These are phyloP conservation scores for Phrixothrix hirtus DNA, from an alignment of 2,888 invertebrate species.

Conservation along the genomic window DNA sequence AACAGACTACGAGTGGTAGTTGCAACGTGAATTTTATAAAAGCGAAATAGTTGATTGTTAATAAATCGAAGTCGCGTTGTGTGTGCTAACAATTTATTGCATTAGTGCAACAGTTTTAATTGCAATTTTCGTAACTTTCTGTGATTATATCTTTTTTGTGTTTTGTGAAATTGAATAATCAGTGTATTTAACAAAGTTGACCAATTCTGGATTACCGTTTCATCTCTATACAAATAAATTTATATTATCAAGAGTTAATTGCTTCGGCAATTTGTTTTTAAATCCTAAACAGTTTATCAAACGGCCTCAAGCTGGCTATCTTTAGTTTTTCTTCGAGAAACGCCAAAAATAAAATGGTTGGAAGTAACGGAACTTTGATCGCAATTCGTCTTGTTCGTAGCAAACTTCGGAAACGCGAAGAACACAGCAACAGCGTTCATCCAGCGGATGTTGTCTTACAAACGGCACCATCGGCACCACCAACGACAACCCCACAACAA, in stretches of 20 bases:
- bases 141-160: neutral
- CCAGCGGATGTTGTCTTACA: constrained; percentile 68
- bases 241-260: neutral
- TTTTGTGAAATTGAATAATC: neutral
- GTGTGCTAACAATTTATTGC: neutral
- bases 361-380: constrained; percentile 83
- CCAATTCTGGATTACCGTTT: too few species aligned
- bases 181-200: neutral
- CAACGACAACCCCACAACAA: constrained; percentile 42
- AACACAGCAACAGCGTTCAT: constrained; percentile 72
- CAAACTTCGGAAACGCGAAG: constrained; percentile 85
- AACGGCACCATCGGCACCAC: constrained; percentile 58
- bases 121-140: too few species aligned
- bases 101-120: neutral
- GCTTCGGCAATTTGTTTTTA: neutral
- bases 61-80: neutral
- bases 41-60: neutral
- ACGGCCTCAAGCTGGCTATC: constrained; percentile 52
- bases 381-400: constrained; percentile 90
- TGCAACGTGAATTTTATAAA: neutral
- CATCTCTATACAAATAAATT: too few species aligned
- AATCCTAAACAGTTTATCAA: constrained; percentile 4
- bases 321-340: constrained; percentile 49
- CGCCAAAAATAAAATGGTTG: constrained; percentile 66
- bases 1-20: constrained; percentile 35